These are phyloP conservation scores for Nephila pilipes DNA, from an alignment of 1,140 invertebrate species.

Conservation along the genomic window DNA sequence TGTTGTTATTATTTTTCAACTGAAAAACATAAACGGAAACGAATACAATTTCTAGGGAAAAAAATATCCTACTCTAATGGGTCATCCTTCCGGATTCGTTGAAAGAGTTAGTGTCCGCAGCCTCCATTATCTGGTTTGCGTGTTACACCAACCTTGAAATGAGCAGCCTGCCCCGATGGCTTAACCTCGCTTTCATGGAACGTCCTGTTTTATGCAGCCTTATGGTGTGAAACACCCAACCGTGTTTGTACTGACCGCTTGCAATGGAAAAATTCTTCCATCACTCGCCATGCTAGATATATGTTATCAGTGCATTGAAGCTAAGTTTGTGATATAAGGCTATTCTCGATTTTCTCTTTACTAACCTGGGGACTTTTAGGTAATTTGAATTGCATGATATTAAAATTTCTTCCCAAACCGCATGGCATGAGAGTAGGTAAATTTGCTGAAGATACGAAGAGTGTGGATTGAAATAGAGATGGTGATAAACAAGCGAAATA, in stretches of 20 bases:
- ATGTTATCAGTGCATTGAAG: background rate
- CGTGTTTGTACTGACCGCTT: background rate
- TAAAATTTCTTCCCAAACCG: no score
- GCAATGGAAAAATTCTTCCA: background rate
- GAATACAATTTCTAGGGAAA: slow-evolving; percentile 42
- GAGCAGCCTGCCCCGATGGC: slow-evolving; percentile 3
- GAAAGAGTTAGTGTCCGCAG: slow-evolving; percentile 20
- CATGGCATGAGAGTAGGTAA: no score
- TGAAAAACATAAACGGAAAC: slow-evolving; percentile 57
- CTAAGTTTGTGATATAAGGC: no score
- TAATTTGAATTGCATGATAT: no score
- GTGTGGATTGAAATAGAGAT: no score
- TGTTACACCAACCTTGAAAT: slow-evolving; percentile 70
- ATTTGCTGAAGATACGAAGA: no score
- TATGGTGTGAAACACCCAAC: slow-evolving; percentile 1
- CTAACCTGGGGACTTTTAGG: no score
- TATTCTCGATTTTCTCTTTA: no score
- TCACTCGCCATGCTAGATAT: background rate
- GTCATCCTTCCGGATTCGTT: slow-evolving; percentile 64
- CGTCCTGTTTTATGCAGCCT: background rate
- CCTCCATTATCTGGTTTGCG: slow-evolving; percentile 34
- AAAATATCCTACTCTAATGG: slow-evolving; percentile 35
- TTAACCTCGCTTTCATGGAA: slow-evolving; percentile 56
- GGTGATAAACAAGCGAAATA: no score
- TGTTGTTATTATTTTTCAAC: slow-evolving; percentile 27